Evolutionary conservation across 1,140 invertebrate genomes (phyloP).

Genomic region (Camponotus pennsylvanicus): DNA sequence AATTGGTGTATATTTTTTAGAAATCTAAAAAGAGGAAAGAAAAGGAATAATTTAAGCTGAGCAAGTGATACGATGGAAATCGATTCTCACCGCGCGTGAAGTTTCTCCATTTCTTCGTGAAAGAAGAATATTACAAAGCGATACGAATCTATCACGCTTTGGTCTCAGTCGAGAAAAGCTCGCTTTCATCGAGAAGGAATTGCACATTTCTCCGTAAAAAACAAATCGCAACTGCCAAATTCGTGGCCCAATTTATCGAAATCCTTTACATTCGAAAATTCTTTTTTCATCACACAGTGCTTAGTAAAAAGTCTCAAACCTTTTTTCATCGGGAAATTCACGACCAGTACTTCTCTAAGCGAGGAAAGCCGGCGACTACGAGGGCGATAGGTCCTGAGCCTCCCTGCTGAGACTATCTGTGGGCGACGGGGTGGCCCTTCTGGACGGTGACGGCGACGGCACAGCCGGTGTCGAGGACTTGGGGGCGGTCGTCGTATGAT

Average conservation of each 20-base stretch:
- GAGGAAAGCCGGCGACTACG: conserved; percentile 78
- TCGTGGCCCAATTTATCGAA: neutral
- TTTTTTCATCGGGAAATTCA: neutral
- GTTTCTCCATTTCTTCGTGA: conserved; percentile 4
- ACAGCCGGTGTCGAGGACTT: conserved; percentile 78
- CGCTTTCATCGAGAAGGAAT: conserved; percentile 17
- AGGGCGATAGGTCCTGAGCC: conserved; percentile 83
- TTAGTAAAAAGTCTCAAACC: conserved; percentile 20
- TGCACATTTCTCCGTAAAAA: conserved; percentile 10
- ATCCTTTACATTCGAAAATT: neutral
- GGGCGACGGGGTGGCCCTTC: conserved; percentile 83
- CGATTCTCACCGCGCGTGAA: conserved; percentile 34
- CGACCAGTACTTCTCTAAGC: neutral
- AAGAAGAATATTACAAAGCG: conserved; percentile 17
- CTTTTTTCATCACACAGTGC: neutral
- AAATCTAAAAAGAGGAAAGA: neutral
- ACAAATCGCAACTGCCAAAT: neutral
- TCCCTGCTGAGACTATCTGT: conserved; percentile 84
- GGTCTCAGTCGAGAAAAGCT: conserved; percentile 11
- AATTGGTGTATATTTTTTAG: neutral
- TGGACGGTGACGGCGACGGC: conserved; percentile 82
- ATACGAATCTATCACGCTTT: conserved; percentile 16
- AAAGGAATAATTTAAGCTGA: neutral
- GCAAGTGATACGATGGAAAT: conserved; percentile 6
- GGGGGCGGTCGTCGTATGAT: conserved; percentile 79